Conservation (phyloP, 2,113 vertebrate species). For the Myotis lucifugus region DNA sequence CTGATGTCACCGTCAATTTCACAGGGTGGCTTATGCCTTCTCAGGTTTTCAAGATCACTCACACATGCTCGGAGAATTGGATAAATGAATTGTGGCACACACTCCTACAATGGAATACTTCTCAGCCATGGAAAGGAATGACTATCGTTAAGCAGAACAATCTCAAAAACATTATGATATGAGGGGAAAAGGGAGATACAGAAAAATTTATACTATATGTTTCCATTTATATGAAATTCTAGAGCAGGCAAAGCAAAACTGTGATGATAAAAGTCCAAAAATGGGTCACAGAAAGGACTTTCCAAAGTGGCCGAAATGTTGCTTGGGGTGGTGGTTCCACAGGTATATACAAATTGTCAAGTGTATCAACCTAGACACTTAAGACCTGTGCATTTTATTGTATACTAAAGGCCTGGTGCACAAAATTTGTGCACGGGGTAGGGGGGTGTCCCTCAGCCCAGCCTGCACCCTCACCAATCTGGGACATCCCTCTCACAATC, state of each 20-base stretch:
- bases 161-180: neutral
- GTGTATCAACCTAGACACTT: neutral
- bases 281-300: neutral
- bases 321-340: neutral
- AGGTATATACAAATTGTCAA: neutral
- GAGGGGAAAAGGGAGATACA: neutral
- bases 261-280: neutral
- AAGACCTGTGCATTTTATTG: neutral
- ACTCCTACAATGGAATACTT: neutral
- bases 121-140: neutral
- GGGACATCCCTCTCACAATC: too few relatives aligned
- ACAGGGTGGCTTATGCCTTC: neutral
- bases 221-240: neutral
- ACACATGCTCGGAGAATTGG: neutral
- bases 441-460: too few relatives aligned
- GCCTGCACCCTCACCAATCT: too few relatives aligned
- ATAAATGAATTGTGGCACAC: neutral
- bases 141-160: neutral
- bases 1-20: neutral
- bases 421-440: too few relatives aligned
- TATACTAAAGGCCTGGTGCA: neutral
- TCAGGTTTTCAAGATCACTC: neutral
- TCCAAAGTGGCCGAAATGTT: accelerated
- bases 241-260: neutral
- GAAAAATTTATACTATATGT: neutral